Conservation (phyloP, 2,888 invertebrate genomes). For the Philaethria dido region DNA sequence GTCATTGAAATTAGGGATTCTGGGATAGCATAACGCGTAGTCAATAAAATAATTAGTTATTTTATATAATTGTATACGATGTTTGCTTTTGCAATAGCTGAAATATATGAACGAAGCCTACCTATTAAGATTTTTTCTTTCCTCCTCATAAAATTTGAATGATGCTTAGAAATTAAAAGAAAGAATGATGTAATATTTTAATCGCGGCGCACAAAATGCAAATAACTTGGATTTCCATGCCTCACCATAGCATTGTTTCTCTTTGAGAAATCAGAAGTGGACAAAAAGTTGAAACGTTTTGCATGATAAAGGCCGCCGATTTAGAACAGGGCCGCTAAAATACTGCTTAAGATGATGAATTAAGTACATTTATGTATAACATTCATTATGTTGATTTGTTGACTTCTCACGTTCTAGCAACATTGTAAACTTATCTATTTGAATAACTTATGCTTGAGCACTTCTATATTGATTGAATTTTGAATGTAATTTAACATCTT, state of each 20-base stretch:
- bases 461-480: neutral
- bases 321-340: slow-evolving; percentile 68
- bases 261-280: slow-evolving; percentile 63
- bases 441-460: too few species aligned
- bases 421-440: neutral
- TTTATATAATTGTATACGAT: too few species aligned
- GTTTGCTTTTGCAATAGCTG: too few species aligned
- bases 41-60: too few species aligned
- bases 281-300: slow-evolving; percentile 66
- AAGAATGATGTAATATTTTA: neutral
- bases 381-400: neutral
- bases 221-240: slow-evolving; percentile 42
- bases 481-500: too few species aligned
- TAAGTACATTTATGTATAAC: neutral
- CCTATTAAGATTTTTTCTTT: too few species aligned
- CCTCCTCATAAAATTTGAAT: too few species aligned
- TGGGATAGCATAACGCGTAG: too few species aligned
- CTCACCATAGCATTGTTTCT: slow-evolving; percentile 61
- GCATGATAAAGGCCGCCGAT: slow-evolving; percentile 77
- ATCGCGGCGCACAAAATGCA: slow-evolving; percentile 1
- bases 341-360: slow-evolving; percentile 47
- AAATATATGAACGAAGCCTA: too few species aligned
- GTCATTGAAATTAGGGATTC: too few species aligned
- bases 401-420: neutral
- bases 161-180: neutral